phyloP scores from a whole-genome alignment of 2,888 invertebrate genomes.

The Punctoribates punctum region DNA sequence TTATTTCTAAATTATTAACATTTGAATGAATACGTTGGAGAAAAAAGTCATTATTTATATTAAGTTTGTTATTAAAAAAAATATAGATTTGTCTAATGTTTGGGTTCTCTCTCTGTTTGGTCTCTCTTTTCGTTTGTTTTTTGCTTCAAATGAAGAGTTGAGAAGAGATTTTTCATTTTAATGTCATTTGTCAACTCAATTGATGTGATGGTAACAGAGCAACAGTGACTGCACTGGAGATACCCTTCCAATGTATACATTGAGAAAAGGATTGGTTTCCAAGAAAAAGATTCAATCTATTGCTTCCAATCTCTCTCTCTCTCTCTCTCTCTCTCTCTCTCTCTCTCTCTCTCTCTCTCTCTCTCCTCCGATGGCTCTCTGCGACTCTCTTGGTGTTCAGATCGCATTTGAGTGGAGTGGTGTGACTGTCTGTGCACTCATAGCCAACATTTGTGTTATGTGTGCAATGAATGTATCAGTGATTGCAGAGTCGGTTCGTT shows the following conservation, averaged over 20 bases:
- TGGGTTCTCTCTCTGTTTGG: too few species aligned
- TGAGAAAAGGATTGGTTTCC: neutral
- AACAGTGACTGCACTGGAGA: neutral
- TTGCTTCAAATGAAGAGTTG: neutral
- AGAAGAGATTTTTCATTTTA: constrained; percentile 20
- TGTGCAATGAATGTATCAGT: too few species aligned
- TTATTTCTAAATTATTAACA: neutral
- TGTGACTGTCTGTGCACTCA: neutral
- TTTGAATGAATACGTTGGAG: neutral
- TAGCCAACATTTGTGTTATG: too few species aligned
- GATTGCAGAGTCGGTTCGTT: neutral
- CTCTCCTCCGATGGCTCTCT: neutral
- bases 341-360: neutral
- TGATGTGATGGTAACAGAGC: constrained; percentile 25
- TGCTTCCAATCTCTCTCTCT: neutral
- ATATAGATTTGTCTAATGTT: neutral
- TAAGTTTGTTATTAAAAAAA: too few species aligned
- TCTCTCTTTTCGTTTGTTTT: neutral
- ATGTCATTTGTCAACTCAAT: constrained; percentile 13
- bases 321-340: constrained; percentile 17
- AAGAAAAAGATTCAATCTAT: neutral
- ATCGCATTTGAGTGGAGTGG: neutral
- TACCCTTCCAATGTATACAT: neutral
- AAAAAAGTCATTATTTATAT: too few species aligned
- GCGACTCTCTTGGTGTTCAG: neutral